A percentile compares a stretch with the other conserved stretches of the same genome.
These are phyloP conservation scores for Nyleta sp. DNA, from an alignment of 2,888 invertebrate genomes.

Conservation along the genomic window DNA sequence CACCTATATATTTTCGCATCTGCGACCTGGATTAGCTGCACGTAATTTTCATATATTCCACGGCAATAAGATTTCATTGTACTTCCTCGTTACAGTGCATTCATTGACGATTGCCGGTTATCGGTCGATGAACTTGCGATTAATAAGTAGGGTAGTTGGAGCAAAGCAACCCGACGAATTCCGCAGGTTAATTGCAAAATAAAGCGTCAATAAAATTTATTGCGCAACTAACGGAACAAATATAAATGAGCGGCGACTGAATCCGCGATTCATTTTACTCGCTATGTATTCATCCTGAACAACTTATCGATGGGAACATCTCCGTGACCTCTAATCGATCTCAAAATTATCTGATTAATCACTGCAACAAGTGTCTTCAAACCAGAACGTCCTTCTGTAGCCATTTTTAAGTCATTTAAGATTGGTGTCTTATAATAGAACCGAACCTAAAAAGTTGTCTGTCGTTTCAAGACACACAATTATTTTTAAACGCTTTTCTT, in stretches of 20 bases:
- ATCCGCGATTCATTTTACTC: conserved; percentile 23
- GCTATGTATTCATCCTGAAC: background rate
- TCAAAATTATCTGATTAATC: background rate
- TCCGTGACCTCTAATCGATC: background rate
- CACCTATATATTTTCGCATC: conserved; percentile 56
- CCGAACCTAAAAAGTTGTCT: too few species aligned
- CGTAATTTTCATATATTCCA: conserved; percentile 50
- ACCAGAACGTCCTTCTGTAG: too few species aligned
- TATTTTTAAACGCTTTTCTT: too few species aligned
- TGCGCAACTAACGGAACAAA: conserved; percentile 47
- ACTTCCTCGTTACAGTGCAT: conserved; percentile 47
- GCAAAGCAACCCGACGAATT: conserved; percentile 32
- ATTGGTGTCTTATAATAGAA: too few species aligned
- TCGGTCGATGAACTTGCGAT: conserved; percentile 52
- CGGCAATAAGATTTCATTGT: conserved; percentile 27
- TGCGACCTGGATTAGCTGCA: conserved; percentile 48
- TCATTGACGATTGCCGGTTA: conserved; percentile 41
- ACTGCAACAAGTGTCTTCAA: too few species aligned
- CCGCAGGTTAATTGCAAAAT: conserved; percentile 49
- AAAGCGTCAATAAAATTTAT: conserved; percentile 51
- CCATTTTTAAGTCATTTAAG: too few species aligned
- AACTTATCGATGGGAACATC: conserved; percentile 3
- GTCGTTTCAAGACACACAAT: too few species aligned
- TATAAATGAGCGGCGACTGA: conserved; percentile 27
- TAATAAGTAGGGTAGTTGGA: conserved; percentile 41